Conservation (phyloP, 2,113 vertebrate genomes). For the Daubentonia madagascariensis region DNA sequence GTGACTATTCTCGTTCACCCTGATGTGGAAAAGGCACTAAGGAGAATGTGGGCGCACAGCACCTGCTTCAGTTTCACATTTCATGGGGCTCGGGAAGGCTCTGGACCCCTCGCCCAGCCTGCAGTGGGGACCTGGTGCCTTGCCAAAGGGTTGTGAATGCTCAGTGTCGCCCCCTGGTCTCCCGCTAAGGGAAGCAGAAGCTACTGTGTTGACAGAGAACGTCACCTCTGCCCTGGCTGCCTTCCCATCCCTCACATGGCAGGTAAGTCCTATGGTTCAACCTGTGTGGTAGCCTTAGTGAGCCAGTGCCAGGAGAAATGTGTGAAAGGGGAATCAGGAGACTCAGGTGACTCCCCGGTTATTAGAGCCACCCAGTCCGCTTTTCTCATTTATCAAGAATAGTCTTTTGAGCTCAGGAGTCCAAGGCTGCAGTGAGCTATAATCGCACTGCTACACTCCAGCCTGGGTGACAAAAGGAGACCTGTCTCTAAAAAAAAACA, state of each 20-base stretch:
- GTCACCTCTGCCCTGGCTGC: conserved; percentile 71
- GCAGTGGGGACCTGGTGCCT: neutral
- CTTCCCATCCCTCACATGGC: conserved; percentile 50
- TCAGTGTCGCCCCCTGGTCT: neutral
- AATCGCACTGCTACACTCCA: too few species aligned
- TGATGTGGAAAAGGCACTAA: neutral
- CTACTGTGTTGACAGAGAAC: conserved; percentile 67
- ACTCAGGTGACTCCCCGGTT: neutral
- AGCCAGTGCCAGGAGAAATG: neutral
- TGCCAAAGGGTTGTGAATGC: neutral
- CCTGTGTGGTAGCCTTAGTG: neutral
- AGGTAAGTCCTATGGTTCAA: conserved; percentile 59
- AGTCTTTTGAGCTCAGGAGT: neutral
- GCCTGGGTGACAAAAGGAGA: too few species aligned
- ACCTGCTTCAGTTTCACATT: conserved; percentile 64
- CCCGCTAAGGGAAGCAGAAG: conserved; percentile 41
- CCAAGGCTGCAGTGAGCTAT: too few species aligned
- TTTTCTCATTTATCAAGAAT: neutral
- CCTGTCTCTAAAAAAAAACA: too few species aligned
- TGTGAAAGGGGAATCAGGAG: neutral
- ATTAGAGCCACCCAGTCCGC: neutral
- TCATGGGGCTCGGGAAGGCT: neutral
- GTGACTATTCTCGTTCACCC: conserved; percentile 76
- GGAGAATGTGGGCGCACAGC: conserved; percentile 51
- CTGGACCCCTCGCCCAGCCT: neutral